Evolutionary conservation across 2,113 vertebrate genomes (phyloP).

Genomic region (Aptenodytes forsteri): DNA sequence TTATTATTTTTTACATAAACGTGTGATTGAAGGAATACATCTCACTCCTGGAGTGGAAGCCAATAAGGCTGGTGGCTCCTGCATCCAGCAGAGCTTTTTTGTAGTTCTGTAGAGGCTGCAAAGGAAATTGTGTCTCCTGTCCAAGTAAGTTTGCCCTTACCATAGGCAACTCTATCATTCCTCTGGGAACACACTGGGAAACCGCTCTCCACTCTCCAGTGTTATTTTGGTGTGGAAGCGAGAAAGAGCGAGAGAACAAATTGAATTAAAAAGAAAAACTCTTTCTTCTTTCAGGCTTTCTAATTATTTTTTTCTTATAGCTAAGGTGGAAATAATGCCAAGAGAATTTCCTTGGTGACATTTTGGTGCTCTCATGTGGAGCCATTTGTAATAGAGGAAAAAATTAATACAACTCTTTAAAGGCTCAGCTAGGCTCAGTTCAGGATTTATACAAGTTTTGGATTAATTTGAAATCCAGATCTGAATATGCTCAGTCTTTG

Average conservation of each 20-base stretch:
- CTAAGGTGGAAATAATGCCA: not conserved
- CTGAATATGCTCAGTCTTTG: not conserved
- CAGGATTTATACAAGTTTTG: not conserved
- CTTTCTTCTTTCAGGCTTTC: not conserved
- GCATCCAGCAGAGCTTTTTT: not conserved
- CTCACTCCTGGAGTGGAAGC: not conserved
- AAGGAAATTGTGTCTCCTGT: constrained; percentile 44
- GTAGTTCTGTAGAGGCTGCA: constrained; percentile 28
- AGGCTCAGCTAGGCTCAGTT: not conserved
- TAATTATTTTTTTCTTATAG: not conserved
- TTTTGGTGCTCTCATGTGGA: not conserved
- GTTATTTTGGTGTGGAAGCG: not conserved
- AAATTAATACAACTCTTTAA: not conserved
- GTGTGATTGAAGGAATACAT: not conserved
- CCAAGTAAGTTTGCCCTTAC: constrained; percentile 36
- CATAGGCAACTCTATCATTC: not conserved
- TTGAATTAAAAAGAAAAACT: not conserved
- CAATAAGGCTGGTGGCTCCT: constrained; percentile 9
- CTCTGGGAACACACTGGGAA: not conserved
- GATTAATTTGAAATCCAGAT: not conserved
- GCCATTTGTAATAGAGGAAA: not conserved
- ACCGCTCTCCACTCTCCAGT: not conserved
- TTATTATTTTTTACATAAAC: constrained; percentile 36
- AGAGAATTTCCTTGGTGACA: not conserved
- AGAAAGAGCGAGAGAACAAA: not conserved